Base-by-base conservation (phyloP, 2,113 vertebrate genomes). In the Heterotis niloticus region DNA sequence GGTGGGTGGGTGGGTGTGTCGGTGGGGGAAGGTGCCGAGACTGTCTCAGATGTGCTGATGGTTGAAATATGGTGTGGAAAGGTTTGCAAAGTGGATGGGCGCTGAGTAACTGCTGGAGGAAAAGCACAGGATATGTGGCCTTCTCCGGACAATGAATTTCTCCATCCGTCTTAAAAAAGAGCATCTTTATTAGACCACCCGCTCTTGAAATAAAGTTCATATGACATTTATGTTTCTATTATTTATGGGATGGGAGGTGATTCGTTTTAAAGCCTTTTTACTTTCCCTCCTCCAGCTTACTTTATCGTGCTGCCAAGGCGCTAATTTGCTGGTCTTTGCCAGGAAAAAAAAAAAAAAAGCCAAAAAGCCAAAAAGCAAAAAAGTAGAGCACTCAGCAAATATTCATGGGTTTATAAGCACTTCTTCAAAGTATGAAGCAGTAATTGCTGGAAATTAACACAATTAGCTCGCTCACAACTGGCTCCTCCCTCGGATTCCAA, bases 141-240 rank as follows among this genome's bases (percentile, higher is more conserved):
- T 83, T 90, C 84, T 87, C 87, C 84, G 87, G 85, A 89, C 89
- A 89, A 91, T 86, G 83, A 87, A 85, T 80, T 88, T 90, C 92
- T 85, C 80, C 83, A 84, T 88, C 89, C 79, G 85, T 89, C 14
- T 28, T 51, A 62, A 77, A 76, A 92, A 91, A 88, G 86, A 83
- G 73, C 81, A 85, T 93, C 91, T 92, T 91, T 90, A 90, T 91
- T 93, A 91, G 91, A 85, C 86, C 87, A 84, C 84, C 84, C 84
- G 88, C 81, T 84, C 83, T 83, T 88, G 92, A 92, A 91, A 93
- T 91, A 91, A 95, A 93, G 88, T 92, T 93, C 87, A 86, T 88
- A 79, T 86, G 88, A 90, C 66, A 82, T 94, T 95, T 94, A 92
- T 91, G 85, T 91, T 94, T 92, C 82, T 90, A 81, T 93, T 93